These are phyloP conservation scores for Penaeus vannamei DNA, from an alignment of 1,140 invertebrate genomes.

Conservation along the genomic window DNA sequence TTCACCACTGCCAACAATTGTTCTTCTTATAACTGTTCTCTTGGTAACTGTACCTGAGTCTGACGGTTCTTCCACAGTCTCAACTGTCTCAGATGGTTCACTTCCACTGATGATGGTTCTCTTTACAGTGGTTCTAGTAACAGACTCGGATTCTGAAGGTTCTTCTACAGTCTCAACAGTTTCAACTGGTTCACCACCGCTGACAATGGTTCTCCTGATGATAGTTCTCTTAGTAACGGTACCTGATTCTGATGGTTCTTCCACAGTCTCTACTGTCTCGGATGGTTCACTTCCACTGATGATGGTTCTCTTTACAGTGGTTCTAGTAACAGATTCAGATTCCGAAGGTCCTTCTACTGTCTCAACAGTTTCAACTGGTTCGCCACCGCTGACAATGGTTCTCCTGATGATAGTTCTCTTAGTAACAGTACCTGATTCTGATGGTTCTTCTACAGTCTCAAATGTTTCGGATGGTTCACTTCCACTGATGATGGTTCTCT, in stretches of 20 bases:
- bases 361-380: slow-evolving; percentile 10
- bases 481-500: background rate
- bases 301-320: background rate
- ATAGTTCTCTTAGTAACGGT: slow-evolving; percentile 9
- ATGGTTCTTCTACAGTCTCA: background rate
- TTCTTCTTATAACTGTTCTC: slow-evolving; percentile 38
- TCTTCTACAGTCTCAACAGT: background rate
- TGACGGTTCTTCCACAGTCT: slow-evolving; percentile 30
- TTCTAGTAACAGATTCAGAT: background rate
- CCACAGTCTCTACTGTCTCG: slow-evolving; percentile 1
- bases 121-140: slow-evolving; percentile 31
- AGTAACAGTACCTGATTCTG: background rate
- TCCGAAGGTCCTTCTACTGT: slow-evolving; percentile 5
- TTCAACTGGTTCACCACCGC: slow-evolving; percentile 8
- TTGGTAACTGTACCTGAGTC: slow-evolving; percentile 4
- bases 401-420: slow-evolving; percentile 11
- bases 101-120: slow-evolving; percentile 35
- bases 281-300: background rate
- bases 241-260: background rate
- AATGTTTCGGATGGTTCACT: background rate
- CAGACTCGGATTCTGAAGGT: background rate
- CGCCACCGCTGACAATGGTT: slow-evolving; percentile 33
- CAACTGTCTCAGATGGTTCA: slow-evolving; percentile 37
- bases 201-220: slow-evolving; percentile 19
- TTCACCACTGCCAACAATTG: slow-evolving; percentile 24